Evolutionary conservation across 2,797 vertebrate species (phyloP).

Genomic region (Scleropages formosus): DNA sequence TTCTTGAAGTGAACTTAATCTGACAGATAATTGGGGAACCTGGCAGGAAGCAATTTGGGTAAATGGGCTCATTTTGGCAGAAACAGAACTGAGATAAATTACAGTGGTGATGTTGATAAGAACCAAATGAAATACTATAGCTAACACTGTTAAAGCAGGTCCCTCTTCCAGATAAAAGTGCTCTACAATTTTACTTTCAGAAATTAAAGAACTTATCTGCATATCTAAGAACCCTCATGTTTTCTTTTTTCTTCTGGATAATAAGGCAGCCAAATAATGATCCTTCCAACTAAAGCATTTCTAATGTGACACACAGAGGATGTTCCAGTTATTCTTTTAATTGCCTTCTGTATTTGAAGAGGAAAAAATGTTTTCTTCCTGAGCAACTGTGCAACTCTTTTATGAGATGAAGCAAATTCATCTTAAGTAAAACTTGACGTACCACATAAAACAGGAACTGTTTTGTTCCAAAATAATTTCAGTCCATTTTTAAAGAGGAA

Average conservation of each 20-base stretch:
- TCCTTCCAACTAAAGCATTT: slow-evolving; percentile 48
- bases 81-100: background rate
- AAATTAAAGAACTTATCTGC: slow-evolving; percentile 42
- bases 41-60: background rate
- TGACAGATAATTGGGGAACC: background rate
- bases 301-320: slow-evolving; percentile 44
- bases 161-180: slow-evolving; percentile 37
- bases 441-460: too few relatives aligned
- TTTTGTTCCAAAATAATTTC: too few relatives aligned
- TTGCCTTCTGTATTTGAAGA: slow-evolving; percentile 46
- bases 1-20: background rate
- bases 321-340: slow-evolving; percentile 51
- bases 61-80: slow-evolving; percentile 8
- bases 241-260: slow-evolving; percentile 18
- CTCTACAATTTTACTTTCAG: slow-evolving; percentile 4
- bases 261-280: slow-evolving; percentile 49
- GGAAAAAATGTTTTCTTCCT: slow-evolving; percentile 29
- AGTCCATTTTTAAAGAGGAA: too few relatives aligned
- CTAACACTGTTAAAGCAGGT: background rate
- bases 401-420: slow-evolving; percentile 49
- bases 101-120: slow-evolving; percentile 7
- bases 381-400: slow-evolving; percentile 52
- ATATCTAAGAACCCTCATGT: slow-evolving; percentile 31
- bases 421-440: too few relatives aligned
- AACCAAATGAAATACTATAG: background rate